Conservation (phyloP, 2,888 invertebrate species). For the Drosophila lacicola region DNA sequence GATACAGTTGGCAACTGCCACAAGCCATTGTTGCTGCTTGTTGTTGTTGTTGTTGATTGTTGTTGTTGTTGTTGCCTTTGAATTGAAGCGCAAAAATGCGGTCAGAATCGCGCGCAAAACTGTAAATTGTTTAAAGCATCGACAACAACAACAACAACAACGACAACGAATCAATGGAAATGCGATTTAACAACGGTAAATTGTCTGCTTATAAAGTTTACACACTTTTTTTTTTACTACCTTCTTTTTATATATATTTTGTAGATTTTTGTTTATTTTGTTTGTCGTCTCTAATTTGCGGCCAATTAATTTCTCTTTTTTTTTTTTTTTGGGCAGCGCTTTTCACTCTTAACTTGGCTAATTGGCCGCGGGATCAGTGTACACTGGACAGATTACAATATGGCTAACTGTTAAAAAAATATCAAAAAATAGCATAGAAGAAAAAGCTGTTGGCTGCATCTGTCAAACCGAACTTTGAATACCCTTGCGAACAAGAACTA, state of each 20-base stretch:
- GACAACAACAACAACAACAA: conserved; percentile 17
- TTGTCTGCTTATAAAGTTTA: conserved; percentile 51
- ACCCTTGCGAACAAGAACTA: background rate
- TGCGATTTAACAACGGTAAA: conserved; percentile 63
- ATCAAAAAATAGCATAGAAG: background rate
- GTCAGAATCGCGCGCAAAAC: conserved; percentile 74
- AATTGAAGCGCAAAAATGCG: conserved; percentile 74
- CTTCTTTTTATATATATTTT: conserved; percentile 28
- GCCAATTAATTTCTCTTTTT: conserved; percentile 74
- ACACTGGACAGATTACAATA: conserved; percentile 18
- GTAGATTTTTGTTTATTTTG: conserved; percentile 30
- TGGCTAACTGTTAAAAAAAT: conserved; percentile 41
- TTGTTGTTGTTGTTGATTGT: conserved; percentile 10
- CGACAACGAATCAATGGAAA: conserved; percentile 51
- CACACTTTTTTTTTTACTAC: background rate
- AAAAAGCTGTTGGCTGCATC: background rate
- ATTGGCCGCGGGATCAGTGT: conserved; percentile 23
- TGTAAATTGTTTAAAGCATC: conserved; percentile 59
- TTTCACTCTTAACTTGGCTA: conserved; percentile 49
- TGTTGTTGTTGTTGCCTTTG: conserved; percentile 24
- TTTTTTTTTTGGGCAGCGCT: conserved; percentile 25
- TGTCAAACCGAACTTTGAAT: background rate
- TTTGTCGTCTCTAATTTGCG: conserved; percentile 61
- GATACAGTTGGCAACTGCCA: conserved; percentile 32
- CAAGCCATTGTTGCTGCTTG: conserved; percentile 32